phyloP scores from a whole-genome alignment of 2,113 vertebrate genomes.

The Hemibagrus wyckioides region DNA sequence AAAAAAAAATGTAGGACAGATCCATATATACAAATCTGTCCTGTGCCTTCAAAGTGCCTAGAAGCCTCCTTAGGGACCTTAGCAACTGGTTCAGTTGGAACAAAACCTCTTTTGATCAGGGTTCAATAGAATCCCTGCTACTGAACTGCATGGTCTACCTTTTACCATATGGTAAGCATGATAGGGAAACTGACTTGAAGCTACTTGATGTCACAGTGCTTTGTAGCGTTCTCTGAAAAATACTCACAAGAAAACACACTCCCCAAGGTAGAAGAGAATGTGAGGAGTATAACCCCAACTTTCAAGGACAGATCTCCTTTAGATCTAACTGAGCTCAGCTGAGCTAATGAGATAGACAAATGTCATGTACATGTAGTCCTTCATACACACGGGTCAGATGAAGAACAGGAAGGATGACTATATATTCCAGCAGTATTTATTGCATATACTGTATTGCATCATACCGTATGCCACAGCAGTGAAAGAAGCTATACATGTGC shows the following conservation, averaged over 20 bases:
- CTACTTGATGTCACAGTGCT: not conserved
- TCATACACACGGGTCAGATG: not conserved
- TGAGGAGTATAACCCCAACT: not conserved
- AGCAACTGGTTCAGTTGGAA: not conserved
- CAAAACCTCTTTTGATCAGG: not conserved
- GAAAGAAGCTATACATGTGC: not conserved
- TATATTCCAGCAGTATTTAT: not conserved
- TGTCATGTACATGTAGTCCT: not conserved
- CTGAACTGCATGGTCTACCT: not conserved
- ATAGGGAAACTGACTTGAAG: not conserved
- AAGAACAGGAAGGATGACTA: not conserved
- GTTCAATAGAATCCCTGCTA: not conserved
- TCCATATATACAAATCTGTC: not conserved
- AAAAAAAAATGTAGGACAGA: not conserved
- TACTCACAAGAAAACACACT: not conserved
- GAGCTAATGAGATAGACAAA: not conserved
- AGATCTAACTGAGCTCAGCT: not conserved
- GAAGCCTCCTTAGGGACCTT: not conserved
- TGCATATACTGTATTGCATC: not conserved
- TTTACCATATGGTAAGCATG: not conserved
- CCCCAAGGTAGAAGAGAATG: not conserved
- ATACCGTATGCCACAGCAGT: not conserved
- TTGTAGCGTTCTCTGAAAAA: not conserved
- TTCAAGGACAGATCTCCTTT: not conserved
- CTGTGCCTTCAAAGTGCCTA: not conserved